Evolutionary conservation across 2,797 vertebrate genomes (phyloP).

Genomic region (Acipenser oxyrinchus): DNA sequence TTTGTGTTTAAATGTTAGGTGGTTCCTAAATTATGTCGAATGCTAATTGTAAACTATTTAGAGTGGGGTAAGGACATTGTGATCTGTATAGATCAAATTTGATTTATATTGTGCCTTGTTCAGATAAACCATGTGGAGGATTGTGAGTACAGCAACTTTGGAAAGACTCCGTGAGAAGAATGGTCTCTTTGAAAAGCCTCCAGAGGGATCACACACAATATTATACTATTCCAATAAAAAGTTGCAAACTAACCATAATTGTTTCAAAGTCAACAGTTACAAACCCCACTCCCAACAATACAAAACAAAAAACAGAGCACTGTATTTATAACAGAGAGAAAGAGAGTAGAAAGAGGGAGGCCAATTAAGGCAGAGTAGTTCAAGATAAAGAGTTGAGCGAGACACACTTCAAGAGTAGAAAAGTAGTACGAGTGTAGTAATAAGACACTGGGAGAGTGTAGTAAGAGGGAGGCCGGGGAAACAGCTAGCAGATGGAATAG

Average conservation of each 20-base stretch:
- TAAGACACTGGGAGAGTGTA: no score
- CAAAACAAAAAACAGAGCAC: no score
- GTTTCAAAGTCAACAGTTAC: no score
- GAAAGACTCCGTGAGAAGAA: no score
- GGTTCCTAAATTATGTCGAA: conserved; percentile 37
- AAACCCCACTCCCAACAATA: no score
- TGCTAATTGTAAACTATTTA: conserved; percentile 37
- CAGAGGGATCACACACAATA: no score
- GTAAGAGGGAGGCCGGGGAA: conserved; percentile 29
- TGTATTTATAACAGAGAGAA: neutral
- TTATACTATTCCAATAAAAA: no score
- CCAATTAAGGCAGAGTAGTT: conserved; percentile 16
- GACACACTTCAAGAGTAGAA: no score
- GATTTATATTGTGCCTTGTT: conserved; percentile 30
- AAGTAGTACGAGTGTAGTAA: no score
- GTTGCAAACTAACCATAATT: no score
- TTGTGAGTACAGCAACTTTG: conserved; percentile 18
- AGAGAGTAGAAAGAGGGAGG: conserved; percentile 22
- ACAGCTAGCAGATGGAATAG: conserved; percentile 52
- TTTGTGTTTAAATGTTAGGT: conserved; percentile 39
- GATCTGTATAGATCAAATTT: conserved; percentile 31
- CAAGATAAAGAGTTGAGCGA: no score
- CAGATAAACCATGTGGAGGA: conserved; percentile 29
- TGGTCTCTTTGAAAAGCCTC: no score
- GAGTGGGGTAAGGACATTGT: conserved; percentile 30